phyloP scores from a whole-genome alignment of 1,140 invertebrate species.

The Alviniconcha marisindica region DNA sequence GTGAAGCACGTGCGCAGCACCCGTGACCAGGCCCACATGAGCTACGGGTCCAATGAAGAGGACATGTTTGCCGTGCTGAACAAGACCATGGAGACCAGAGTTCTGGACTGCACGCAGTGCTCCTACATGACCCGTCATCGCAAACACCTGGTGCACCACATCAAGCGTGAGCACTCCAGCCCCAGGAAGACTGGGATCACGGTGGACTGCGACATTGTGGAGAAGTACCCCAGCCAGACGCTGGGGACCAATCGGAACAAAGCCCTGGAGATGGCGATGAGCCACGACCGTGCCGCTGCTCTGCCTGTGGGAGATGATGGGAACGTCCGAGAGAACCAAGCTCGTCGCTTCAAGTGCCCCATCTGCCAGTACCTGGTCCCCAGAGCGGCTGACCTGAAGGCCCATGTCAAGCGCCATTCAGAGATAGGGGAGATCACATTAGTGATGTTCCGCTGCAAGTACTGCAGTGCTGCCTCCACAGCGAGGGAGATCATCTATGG shows the following conservation, averaged over 20 bases:
- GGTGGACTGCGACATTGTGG: constrained; percentile 38
- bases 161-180: constrained; percentile 48
- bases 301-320: constrained; percentile 38
- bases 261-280: constrained; percentile 29
- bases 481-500: constrained; percentile 52
- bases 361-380: constrained; percentile 54
- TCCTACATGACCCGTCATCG: constrained; percentile 55
- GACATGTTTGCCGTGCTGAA: constrained; percentile 47
- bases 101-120: constrained; percentile 52
- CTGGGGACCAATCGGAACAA: constrained; percentile 28
- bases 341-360: constrained; percentile 55
- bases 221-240: constrained; percentile 24
- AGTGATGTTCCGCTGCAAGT: constrained; percentile 52
- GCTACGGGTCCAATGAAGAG: constrained; percentile 42
- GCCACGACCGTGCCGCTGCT: constrained; percentile 32
- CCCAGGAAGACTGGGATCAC: constrained; percentile 33
- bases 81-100: constrained; percentile 46
- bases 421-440: constrained; percentile 53
- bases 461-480: constrained; percentile 53
- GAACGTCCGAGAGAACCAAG: constrained; percentile 47
- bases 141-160: constrained; percentile 51
- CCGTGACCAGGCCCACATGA: constrained; percentile 42
- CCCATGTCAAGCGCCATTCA: constrained; percentile 51
- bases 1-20: constrained; percentile 49
- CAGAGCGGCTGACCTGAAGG: constrained; percentile 52